These are phyloP conservation scores for Sorex maritimensis DNA, from an alignment of 2,797 vertebrate species.

Conservation along the genomic window DNA sequence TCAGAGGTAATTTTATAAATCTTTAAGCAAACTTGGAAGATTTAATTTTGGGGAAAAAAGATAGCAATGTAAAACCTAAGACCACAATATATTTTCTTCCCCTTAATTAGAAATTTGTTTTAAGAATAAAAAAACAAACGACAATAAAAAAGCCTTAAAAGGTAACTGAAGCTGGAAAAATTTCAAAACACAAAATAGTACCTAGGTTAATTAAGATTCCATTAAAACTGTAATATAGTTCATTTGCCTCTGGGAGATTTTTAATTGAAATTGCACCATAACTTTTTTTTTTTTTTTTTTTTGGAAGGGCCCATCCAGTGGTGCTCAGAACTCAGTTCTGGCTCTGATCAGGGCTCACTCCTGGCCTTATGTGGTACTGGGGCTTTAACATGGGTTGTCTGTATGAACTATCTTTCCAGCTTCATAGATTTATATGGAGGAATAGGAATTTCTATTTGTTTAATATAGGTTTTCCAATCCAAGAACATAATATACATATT, in stretches of 20 bases:
- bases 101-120: background rate
- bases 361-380: too few relatives aligned
- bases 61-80: background rate
- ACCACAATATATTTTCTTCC: background rate
- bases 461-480: background rate
- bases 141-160: background rate
- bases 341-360: too few relatives aligned
- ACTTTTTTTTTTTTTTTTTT: too few relatives aligned
- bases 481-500: background rate
- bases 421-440: background rate
- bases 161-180: background rate
- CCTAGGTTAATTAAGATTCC: background rate
- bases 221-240: background rate
- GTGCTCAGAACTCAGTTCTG: too few relatives aligned
- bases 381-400: too few relatives aligned
- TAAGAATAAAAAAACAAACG: background rate
- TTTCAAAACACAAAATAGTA: background rate
- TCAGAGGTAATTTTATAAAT: background rate
- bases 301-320: too few relatives aligned
- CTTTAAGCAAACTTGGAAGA: too few relatives aligned
- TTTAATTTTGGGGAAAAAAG: too few relatives aligned
- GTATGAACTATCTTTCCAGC: too few relatives aligned
- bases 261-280: background rate
- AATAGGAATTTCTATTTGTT: conserved; percentile 22
- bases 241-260: background rate